Percentiles rank a stretch among this genome's conserved stretches.
Evolutionary conservation across 2,888 invertebrate genomes (phyloP).

Genomic region (Platycheirus rosarum): DNA sequence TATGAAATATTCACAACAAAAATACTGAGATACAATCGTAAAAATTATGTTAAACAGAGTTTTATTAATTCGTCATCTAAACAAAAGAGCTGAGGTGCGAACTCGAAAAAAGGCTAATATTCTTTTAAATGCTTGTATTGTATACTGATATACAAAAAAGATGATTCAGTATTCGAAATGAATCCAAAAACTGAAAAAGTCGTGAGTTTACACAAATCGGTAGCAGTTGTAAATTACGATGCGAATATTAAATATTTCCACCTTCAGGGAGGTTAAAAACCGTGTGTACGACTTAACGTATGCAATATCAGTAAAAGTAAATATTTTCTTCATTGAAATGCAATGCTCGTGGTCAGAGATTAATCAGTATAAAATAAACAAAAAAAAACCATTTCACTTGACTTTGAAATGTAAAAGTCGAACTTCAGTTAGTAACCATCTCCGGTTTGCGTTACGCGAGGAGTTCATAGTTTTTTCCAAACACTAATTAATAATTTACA

Average conservation of each 20-base stretch:
- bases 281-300: neutral
- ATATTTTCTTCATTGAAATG: conserved; percentile 32
- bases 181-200: conserved; percentile 5
- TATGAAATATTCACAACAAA: too few relatives aligned
- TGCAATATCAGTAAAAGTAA: conserved; percentile 14
- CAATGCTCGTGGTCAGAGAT: conserved; percentile 6
- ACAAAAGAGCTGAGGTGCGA: conserved; percentile 36
- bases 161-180: conserved; percentile 38
- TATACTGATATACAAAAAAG: neutral
- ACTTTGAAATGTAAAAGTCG: conserved; percentile 42
- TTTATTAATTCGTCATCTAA: too few relatives aligned
- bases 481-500: conserved; percentile 14
- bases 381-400: conserved; percentile 41
- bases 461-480: neutral
- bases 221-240: conserved; percentile 27
- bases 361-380: neutral
- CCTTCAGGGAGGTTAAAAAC: conserved; percentile 12
- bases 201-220: conserved; percentile 17
- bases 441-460: conserved; percentile 30
- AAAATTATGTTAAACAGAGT: too few relatives aligned
- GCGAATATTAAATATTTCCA: conserved; percentile 34
- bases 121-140: too few relatives aligned
- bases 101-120: neutral
- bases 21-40: too few relatives aligned
- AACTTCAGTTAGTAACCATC: conserved; percentile 6